phyloP scores from a whole-genome alignment of 2,888 invertebrate genomes.

The Sicus ferrugineus region DNA sequence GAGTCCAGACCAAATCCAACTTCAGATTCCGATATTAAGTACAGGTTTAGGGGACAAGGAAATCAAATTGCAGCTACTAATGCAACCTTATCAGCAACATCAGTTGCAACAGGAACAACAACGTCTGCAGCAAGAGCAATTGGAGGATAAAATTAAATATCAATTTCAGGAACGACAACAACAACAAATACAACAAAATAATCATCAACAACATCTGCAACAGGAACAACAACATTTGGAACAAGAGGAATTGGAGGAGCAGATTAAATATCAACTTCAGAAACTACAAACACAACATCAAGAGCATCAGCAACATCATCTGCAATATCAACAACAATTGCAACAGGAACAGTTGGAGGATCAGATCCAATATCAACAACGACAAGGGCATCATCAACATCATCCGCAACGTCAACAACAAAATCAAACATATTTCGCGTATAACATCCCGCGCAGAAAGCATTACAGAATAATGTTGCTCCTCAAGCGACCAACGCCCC shows the following conservation, averaged over 20 bases:
- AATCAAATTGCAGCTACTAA: no score
- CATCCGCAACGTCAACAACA: neutral
- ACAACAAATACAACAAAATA: no score
- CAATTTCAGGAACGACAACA: neutral
- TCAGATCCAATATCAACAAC: conserved; percentile 58
- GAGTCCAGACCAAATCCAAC: no score
- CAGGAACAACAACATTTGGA: no score
- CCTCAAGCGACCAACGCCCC: conserved; percentile 64
- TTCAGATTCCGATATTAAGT: no score
- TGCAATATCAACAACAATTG: neutral
- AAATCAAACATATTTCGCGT: no score
- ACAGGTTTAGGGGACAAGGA: no score
- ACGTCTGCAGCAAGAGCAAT: neutral
- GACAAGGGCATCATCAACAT: conserved; percentile 44
- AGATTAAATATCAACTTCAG: conserved; percentile 58
- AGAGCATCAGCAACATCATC: no score
- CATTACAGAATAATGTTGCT: conserved; percentile 79
- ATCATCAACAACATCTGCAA: neutral
- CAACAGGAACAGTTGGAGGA: conserved; percentile 48
- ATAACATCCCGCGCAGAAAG: conserved; percentile 71
- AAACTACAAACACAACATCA: conserved; percentile 1
- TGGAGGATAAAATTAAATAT: conserved; percentile 63
- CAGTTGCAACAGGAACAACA: neutral
- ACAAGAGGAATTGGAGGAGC: conserved; percentile 49
- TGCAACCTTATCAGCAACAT: no score